These are phyloP conservation scores for Hirudo medicinalis DNA, from an alignment of 1,140 invertebrate species.

Conservation along the genomic window DNA sequence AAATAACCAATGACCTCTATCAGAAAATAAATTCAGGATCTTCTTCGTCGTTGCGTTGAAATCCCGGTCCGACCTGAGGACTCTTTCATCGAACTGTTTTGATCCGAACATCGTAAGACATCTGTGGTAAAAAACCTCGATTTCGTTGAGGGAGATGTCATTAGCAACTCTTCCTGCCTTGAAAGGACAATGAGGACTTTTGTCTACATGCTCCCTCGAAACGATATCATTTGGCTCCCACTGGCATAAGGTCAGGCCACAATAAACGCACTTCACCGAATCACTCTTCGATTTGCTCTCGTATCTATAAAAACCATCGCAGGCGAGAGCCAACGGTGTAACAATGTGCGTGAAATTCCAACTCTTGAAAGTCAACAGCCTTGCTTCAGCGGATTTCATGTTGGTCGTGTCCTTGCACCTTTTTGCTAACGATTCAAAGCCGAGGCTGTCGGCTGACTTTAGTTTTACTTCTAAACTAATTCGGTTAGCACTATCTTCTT, in stretches of 20 bases:
- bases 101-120: too few relatives aligned
- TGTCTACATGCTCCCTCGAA: neutral
- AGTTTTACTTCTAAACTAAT: too few relatives aligned
- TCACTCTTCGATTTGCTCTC: neutral
- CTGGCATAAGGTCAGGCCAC: neutral
- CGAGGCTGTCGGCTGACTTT: too few relatives aligned
- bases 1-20: too few relatives aligned
- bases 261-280: neutral
- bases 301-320: neutral
- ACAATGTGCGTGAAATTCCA: neutral
- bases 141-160: neutral
- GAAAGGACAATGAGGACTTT: neutral
- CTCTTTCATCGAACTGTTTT: too few relatives aligned
- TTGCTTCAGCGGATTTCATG: neutral
- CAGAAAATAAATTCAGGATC: too few relatives aligned
- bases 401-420: too few relatives aligned
- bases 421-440: too few relatives aligned
- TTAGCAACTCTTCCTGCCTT: neutral
- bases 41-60: too few relatives aligned
- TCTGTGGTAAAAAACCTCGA: too few relatives aligned
- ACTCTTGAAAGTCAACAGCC: neutral
- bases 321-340: neutral
- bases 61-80: too few relatives aligned
- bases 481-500: too few relatives aligned
- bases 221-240: neutral